Conservation (phyloP, 1,140 invertebrate genomes). For the Scaptomyza pallida region DNA sequence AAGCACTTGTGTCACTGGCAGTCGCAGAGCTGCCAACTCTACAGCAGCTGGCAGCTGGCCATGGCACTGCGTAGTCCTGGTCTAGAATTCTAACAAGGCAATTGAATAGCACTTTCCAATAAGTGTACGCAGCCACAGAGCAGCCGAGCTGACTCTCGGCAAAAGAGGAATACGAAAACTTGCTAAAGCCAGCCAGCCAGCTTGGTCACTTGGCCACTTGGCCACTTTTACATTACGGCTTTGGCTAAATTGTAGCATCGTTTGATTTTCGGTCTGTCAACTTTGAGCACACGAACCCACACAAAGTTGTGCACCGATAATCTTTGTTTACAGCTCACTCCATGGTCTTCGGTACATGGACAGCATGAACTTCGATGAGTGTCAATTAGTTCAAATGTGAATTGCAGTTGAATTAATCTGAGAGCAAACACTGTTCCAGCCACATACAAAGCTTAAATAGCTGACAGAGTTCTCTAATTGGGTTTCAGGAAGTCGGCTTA, state of each 20-base stretch:
- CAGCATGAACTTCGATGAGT: not conserved
- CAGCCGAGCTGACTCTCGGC: slow-evolving; percentile 1
- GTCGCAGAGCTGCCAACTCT: slow-evolving; percentile 31
- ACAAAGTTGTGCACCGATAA: slow-evolving; percentile 44
- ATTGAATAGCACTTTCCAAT: slow-evolving; percentile 64
- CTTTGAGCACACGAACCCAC: slow-evolving; percentile 18
- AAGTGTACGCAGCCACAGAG: slow-evolving; percentile 42
- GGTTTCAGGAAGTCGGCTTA: not conserved
- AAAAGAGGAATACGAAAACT: slow-evolving; percentile 20
- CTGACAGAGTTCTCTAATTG: not conserved
- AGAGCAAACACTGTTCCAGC: not conserved
- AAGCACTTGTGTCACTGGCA: slow-evolving; percentile 40
- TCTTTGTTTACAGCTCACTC: slow-evolving; percentile 36
- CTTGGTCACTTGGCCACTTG: slow-evolving; percentile 35
- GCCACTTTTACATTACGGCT: slow-evolving; percentile 44
- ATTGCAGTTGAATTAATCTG: not conserved
- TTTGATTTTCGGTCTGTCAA: slow-evolving; percentile 45
- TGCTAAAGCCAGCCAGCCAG: slow-evolving; percentile 5
- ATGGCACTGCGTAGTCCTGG: slow-evolving; percentile 1
- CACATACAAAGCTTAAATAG: not conserved
- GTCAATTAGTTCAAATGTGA: slow-evolving; percentile 22
- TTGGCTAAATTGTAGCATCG: slow-evolving; percentile 52
- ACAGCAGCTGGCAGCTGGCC: slow-evolving; percentile 26
- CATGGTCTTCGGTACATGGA: not conserved
- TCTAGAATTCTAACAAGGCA: slow-evolving; percentile 45